phyloP scores from a whole-genome alignment of 2,888 invertebrate genomes.

The Standfussiana lucernea region DNA sequence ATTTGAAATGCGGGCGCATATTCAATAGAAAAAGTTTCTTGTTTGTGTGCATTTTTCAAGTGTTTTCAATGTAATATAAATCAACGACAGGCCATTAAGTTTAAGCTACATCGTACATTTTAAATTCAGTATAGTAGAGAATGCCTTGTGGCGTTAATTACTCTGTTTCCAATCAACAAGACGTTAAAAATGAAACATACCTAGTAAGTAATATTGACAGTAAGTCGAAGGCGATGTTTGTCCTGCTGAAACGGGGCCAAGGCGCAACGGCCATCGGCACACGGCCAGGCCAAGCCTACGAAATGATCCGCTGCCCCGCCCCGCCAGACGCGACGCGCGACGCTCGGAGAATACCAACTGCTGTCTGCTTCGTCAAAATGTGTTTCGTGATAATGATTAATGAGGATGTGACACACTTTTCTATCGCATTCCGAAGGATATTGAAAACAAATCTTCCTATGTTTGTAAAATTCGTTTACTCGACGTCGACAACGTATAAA shows the following conservation, averaged over 20 bases:
- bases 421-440: not conserved
- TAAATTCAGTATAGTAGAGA: not conserved
- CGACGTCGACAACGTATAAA: not conserved
- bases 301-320: slow-evolving; percentile 47
- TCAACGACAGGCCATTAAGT: not conserved
- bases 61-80: not conserved
- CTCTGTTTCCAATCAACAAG: not conserved
- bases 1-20: not conserved
- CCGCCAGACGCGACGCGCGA: not conserved
- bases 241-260: slow-evolving; percentile 67
- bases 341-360: slow-evolving; percentile 50
- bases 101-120: not conserved
- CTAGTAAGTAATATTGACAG: slow-evolving; percentile 39
- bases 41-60: not conserved
- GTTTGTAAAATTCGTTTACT: not conserved
- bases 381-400: slow-evolving; percentile 14
- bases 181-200: slow-evolving; percentile 13
- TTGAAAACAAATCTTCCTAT: not conserved
- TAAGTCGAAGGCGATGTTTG: slow-evolving; percentile 52
- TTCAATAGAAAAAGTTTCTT: not conserved
- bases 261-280: slow-evolving; percentile 57
- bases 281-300: slow-evolving; percentile 65
- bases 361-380: slow-evolving; percentile 23
- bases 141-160: not conserved
- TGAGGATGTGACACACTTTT: not conserved